Conservation (phyloP, 2,888 invertebrate species). For the Notodonta dromedarius region DNA sequence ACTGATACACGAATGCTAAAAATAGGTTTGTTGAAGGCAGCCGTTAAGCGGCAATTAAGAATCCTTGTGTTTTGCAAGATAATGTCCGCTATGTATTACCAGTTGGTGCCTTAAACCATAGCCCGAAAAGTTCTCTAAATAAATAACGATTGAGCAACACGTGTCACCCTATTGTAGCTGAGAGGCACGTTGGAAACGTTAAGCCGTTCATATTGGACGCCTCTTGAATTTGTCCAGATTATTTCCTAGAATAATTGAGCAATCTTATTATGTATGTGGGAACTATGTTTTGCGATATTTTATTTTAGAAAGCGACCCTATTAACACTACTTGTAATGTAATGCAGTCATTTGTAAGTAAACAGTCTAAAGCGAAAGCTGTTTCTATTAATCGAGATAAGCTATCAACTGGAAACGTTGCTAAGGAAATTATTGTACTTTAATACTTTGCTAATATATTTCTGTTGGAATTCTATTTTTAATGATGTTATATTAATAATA, state of each 20-base stretch:
- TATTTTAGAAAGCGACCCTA: slow-evolving; percentile 39
- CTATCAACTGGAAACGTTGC: slow-evolving; percentile 31
- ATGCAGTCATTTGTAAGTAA: slow-evolving; percentile 49
- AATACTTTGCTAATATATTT: neutral
- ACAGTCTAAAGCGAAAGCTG: slow-evolving; percentile 46
- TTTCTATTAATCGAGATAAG: slow-evolving; percentile 35
- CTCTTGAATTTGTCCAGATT: slow-evolving; percentile 54
- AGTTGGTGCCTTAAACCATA: slow-evolving; percentile 49
- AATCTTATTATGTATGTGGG: slow-evolving; percentile 59
- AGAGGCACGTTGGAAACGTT: slow-evolving; percentile 43
- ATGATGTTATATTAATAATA: too few species aligned
- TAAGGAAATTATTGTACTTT: slow-evolving; percentile 26
- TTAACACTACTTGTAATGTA: slow-evolving; percentile 43
- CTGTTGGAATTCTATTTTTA: too few species aligned
- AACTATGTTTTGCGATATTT: slow-evolving; percentile 38
- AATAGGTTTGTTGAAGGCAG: neutral
- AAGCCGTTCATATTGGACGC: slow-evolving; percentile 38
- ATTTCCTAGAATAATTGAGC: slow-evolving; percentile 51
- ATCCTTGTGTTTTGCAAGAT: neutral
- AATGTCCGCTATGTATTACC: slow-evolving; percentile 11
- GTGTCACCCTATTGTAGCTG: slow-evolving; percentile 61
- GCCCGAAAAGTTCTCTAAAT: slow-evolving; percentile 52
- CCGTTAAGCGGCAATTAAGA: neutral
- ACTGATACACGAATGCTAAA: neutral
- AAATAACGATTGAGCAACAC: slow-evolving; percentile 66